Base-by-base conservation (phyloP, 2,888 invertebrate species). In the Brachyptera putata region DNA sequence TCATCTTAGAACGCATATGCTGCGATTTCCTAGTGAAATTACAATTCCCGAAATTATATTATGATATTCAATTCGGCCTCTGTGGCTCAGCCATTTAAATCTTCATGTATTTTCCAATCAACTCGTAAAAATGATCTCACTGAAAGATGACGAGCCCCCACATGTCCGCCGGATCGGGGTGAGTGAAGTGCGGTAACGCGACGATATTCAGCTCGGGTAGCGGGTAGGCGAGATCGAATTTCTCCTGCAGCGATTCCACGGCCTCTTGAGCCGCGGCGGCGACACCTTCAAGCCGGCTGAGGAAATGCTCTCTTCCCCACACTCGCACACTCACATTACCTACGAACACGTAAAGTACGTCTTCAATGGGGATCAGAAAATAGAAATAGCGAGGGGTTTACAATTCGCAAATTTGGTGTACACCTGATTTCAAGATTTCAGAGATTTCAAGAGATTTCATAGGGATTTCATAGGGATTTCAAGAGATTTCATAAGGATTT, bases 121-220 rank as follows among this genome's bases (percentile, higher is more conserved):
- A n/a, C n/a, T n/a, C n/a, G n/a, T n/a, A n/a, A n/a, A 30, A 30
- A 30, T 5, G 11, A 7, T 30, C 77, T 77, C 77, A 90, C 90
- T 84, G 89, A 71, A 89, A 88, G 39, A 89, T 77, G 65, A 90
- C 80, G 1, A 91, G 76, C 3, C 91, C 91, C 89, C 89, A 91
- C 68, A 84, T 86, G 68, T 90, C 89, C 3, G 85, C 84, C 0
- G 89, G 87, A 66, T 85, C 84, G 1, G 85, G 82, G 0, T 85
- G 84, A 63, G 82, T 79, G 65, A 87, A 84, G 63, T 82, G 84
- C 0, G 91, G 91, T 56, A 90, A 74, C 0, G 87, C 87, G 0
- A 91, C 79, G 1, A 90, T 75, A 70, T 91, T 89, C 64, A 91
- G 72, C 70, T 84, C 84, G 0, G 80, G 77, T 39, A 90, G 69